Evolutionary conservation across 2,797 vertebrate genomes (phyloP).

Genomic region (Ficedula albicollis): DNA sequence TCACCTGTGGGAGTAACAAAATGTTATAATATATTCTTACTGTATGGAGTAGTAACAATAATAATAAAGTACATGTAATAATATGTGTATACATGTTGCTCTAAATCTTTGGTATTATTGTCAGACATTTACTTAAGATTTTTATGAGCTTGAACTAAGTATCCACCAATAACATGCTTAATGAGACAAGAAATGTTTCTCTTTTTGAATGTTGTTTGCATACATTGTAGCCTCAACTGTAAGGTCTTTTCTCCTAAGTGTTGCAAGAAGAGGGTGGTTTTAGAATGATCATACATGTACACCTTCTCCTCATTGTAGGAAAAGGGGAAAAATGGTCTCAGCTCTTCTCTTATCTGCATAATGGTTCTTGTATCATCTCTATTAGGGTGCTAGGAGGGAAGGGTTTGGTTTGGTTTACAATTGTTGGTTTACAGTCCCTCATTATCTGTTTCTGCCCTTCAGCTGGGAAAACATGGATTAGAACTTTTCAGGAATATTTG

Average conservation of each 20-base stretch:
- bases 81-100: neutral
- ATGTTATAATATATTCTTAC: neutral
- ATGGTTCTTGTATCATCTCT: neutral
- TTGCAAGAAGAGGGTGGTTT: neutral
- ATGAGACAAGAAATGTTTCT: neutral
- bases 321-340: neutral
- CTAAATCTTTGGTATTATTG: neutral
- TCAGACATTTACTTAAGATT: neutral
- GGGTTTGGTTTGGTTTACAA: no score
- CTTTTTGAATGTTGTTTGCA: neutral
- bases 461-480: neutral
- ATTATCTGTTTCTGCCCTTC: neutral
- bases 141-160: neutral
- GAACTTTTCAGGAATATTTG: neutral
- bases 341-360: neutral
- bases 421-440: neutral
- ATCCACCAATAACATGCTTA: neutral
- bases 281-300: accelerated
- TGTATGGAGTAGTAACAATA: neutral
- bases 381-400: neutral
- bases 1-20: neutral
- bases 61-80: neutral
- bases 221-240: neutral
- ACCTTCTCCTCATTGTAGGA: neutral
- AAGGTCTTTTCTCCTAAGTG: neutral